Conservation (phyloP, 2,113 vertebrate genomes). For the Hydropotes inermis region DNA sequence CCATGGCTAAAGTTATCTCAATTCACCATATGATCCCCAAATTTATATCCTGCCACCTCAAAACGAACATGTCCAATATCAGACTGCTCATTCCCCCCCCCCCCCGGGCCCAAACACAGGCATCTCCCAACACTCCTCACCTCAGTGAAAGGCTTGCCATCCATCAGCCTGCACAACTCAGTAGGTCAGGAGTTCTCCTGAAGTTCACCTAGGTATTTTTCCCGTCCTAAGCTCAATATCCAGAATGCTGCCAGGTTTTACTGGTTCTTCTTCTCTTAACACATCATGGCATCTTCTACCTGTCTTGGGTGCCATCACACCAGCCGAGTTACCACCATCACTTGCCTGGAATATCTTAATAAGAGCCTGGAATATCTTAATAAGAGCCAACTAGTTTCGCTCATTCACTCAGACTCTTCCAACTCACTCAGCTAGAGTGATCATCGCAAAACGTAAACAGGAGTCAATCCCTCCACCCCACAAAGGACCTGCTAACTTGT, state of each 20-base stretch:
- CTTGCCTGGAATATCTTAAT: background rate
- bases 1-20: background rate
- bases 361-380: background rate
- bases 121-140: background rate
- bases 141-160: background rate
- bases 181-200: background rate
- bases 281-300: background rate
- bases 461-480: background rate
- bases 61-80: background rate
- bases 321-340: background rate
- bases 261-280: background rate
- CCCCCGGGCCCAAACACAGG: background rate
- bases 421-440: background rate
- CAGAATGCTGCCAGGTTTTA: background rate
- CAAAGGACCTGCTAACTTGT: background rate
- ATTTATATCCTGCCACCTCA: background rate
- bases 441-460: background rate
- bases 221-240: background rate
- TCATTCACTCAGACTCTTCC: background rate
- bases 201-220: background rate
- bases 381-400: background rate
- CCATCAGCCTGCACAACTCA: background rate
- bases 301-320: background rate
- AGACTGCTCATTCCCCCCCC: background rate
- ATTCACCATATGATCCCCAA: background rate